Conservation (phyloP, 2,888 invertebrate genomes). For the Lycophotia porphyrea region DNA sequence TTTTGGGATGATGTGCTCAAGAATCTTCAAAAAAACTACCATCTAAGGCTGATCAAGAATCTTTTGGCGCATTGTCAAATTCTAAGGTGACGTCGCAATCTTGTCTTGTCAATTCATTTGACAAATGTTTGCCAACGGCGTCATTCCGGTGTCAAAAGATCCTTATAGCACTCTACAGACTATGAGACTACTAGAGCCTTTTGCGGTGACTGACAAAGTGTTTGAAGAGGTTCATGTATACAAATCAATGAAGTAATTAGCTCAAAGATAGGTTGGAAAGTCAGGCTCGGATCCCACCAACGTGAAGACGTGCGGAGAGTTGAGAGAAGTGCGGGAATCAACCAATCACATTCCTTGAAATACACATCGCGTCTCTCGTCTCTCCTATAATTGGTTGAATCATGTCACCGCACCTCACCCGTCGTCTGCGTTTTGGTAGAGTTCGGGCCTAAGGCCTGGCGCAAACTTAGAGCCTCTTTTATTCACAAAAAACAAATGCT, state of each 20-base stretch:
- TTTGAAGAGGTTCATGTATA: background rate
- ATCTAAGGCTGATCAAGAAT: background rate
- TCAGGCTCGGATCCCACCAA: background rate
- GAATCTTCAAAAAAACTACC: constrained; percentile 12
- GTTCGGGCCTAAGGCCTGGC: background rate
- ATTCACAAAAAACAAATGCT: background rate
- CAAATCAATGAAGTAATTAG: background rate
- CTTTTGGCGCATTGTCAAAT: background rate
- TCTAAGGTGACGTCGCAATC: background rate
- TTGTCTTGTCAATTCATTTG: background rate
- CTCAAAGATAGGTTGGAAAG: background rate
- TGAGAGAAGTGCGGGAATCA: background rate
- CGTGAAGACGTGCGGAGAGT: too few species aligned
- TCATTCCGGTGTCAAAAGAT: background rate
- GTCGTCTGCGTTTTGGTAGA: background rate
- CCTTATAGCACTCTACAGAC: constrained; percentile 3
- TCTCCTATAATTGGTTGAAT: background rate
- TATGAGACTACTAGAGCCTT: constrained; percentile 9
- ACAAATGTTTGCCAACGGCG: background rate
- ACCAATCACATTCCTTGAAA: background rate
- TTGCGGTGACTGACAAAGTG: background rate
- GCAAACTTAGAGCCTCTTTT: background rate
- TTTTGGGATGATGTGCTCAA: background rate
- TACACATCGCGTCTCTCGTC: background rate
- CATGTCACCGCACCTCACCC: background rate